Evolutionary conservation across 2,888 invertebrate species (phyloP), one percentile per base, ranked within the genome.

Genomic region (Amiota communis): DNA sequence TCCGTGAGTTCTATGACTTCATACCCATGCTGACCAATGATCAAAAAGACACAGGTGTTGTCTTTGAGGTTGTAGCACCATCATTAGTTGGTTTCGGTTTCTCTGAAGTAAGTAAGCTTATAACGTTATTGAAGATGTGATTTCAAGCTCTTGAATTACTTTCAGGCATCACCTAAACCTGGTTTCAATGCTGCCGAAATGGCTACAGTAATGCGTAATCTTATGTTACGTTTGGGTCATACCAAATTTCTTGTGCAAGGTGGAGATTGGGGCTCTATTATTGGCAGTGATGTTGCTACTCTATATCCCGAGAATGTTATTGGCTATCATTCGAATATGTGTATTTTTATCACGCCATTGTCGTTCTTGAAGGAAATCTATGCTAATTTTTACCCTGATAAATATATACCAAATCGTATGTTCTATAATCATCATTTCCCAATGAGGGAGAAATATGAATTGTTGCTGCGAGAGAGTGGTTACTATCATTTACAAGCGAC

Each of bases 401-500:
- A 82, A 72, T 81, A 80, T 64, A 68, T 87, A 8, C 65, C 93
- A 0, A 90, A 91, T 0, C 86, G 92, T 12, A 85, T 94, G 2
- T 91, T 93, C 9, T 91, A 91, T 0, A 87, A 90, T 10, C 90
- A 93, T 87, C 88, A 92, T 75, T 91, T 91, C 72, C 92, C 92
- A 0, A 15, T 91, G 0, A 79, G 79, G 20, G 79, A 85, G 0
- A 86, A 81, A 46, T 82, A 86, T 0, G 13, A 49, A 4, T 23
- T 70, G 2, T 15, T 89, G 0, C 1, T 91, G 0, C 70, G 82
- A 73, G 92, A 93, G 86, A 80, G 79, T n/a, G 93, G 93, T 0
- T 93, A 93, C 80, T 87, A 94, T 80, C 96, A 97, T 85, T 79
- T 97, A 2, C 97, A 97, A 87, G 93, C 95, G 0, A 96, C 97